Percentiles rank a stretch among this genome's conserved stretches.
phyloP scores from a whole-genome alignment of 64 coral and sea anemone genomes.

The Actinia tenebrosa region DNA sequence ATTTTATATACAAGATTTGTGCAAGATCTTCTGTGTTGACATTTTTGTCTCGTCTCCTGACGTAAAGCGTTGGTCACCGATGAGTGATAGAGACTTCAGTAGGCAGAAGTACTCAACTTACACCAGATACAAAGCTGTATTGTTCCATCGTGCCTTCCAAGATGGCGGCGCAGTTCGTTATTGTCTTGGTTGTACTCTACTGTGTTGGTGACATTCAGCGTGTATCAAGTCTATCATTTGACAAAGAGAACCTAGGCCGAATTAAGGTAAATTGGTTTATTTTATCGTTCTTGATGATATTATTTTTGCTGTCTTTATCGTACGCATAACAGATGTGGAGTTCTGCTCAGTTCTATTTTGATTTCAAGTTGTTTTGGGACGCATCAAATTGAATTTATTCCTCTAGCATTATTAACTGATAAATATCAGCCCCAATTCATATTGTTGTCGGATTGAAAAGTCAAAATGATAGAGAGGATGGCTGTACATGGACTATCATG shows the following conservation, averaged over 20 bases:
- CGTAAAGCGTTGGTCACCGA: not conserved
- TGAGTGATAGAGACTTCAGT: not conserved
- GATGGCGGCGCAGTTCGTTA: not conserved
- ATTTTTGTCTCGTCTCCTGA: not conserved
- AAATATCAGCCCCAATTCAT: too few relatives aligned
- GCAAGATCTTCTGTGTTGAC: not conserved
- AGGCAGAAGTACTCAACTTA: not conserved
- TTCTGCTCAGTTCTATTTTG: too few relatives aligned
- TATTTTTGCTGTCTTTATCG: not conserved
- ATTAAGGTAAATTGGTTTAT: not conserved
- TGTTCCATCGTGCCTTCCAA: not conserved
- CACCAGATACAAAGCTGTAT: conserved; percentile 3
- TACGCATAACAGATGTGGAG: not conserved
- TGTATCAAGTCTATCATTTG: not conserved
- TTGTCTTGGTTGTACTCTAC: not conserved
- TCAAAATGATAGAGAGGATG: too few relatives aligned
- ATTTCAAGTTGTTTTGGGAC: too few relatives aligned
- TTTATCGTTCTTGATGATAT: not conserved
- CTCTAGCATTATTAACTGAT: too few relatives aligned
- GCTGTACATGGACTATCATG: too few relatives aligned
- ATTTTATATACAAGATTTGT: too few relatives aligned
- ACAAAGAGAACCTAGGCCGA: not conserved
- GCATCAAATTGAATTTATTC: too few relatives aligned
- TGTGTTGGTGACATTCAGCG: not conserved
- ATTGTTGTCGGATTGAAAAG: too few relatives aligned